A percentile compares a stretch with the other conserved stretches of the same genome.
These are phyloP conservation scores for Phrynosoma platyrhinos DNA, from an alignment of 2,113 vertebrate genomes.

Conservation along the genomic window DNA sequence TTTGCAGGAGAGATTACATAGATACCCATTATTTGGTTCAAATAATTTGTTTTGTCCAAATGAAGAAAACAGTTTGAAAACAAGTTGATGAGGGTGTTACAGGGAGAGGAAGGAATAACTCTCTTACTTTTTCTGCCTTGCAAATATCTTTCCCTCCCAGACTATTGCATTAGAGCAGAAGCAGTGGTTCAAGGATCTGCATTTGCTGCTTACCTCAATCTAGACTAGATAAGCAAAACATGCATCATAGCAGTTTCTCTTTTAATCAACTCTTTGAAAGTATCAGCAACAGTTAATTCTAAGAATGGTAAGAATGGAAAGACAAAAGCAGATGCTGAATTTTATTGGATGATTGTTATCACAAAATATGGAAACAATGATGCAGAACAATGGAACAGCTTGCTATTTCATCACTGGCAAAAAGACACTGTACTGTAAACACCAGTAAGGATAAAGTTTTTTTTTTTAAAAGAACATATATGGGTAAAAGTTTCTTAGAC, in stretches of 20 bases:
- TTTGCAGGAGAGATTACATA: background rate
- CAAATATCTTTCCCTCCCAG: background rate
- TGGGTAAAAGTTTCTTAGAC: background rate
- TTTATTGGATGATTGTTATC: conserved; percentile 38
- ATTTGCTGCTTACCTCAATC: conserved; percentile 10
- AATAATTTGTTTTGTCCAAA: background rate
- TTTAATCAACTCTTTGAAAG: conserved; percentile 24
- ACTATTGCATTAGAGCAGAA: background rate
- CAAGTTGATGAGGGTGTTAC: background rate
- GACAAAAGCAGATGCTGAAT: conserved; percentile 36
- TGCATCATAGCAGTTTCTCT: conserved; percentile 40
- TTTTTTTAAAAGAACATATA: background rate
- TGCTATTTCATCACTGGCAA: background rate
- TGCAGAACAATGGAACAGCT: background rate
- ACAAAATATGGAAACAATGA: conserved; percentile 28
- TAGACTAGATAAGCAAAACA: background rate
- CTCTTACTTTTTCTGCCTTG: background rate
- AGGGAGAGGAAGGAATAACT: background rate
- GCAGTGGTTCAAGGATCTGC: background rate
- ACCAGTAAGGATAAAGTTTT: conserved; percentile 17
- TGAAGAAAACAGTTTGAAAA: no score
- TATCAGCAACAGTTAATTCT: conserved; percentile 48
- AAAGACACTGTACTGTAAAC: background rate
- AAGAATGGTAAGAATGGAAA: conserved; percentile 21
- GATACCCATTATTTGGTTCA: background rate